Percentiles rank a stretch among this genome's conserved stretches.
Evolutionary conservation across 2,888 invertebrate genomes (phyloP).

Genomic region (Pomacea canaliculata): DNA sequence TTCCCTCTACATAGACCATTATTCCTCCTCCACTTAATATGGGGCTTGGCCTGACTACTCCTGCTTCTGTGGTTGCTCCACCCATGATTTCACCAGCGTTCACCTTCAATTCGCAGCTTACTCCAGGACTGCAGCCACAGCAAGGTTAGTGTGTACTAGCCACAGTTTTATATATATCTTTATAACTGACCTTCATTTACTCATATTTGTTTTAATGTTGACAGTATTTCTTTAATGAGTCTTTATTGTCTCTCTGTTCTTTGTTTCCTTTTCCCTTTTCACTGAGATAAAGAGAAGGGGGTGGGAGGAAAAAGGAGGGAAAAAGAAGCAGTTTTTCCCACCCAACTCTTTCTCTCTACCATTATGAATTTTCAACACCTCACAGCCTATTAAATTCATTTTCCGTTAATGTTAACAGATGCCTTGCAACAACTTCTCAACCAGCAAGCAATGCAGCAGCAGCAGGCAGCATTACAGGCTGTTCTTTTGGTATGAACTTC

Average conservation of each 20-base stretch:
- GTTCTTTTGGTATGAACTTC: constrained; percentile 24
- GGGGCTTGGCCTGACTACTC: constrained; percentile 14
- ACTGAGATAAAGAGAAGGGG: too few species aligned
- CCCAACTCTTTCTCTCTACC: too few species aligned
- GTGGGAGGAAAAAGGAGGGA: too few species aligned
- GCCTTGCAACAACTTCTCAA: constrained; percentile 43
- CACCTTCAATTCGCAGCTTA: constrained; percentile 37
- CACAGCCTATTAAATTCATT: too few species aligned
- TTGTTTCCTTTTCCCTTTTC: too few species aligned
- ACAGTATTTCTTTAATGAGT: too few species aligned
- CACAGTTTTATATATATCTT: too few species aligned
- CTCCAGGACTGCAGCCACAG: constrained; percentile 6
- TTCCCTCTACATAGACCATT: neutral
- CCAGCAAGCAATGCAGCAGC: constrained; percentile 53
- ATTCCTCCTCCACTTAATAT: constrained; percentile 21
- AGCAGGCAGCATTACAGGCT: constrained; percentile 35
- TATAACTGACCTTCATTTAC: too few species aligned
- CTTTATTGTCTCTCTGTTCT: too few species aligned
- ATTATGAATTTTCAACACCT: too few species aligned
- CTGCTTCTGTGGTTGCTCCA: constrained; percentile 30
- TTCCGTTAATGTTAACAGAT: constrained; percentile 11
- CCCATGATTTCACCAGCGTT: constrained; percentile 32
- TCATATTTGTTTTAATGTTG: too few species aligned
- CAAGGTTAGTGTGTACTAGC: neutral
- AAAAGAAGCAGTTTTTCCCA: too few species aligned